Conservation (phyloP, 2,113 vertebrate genomes). For the Petrocephalus zakoni region DNA sequence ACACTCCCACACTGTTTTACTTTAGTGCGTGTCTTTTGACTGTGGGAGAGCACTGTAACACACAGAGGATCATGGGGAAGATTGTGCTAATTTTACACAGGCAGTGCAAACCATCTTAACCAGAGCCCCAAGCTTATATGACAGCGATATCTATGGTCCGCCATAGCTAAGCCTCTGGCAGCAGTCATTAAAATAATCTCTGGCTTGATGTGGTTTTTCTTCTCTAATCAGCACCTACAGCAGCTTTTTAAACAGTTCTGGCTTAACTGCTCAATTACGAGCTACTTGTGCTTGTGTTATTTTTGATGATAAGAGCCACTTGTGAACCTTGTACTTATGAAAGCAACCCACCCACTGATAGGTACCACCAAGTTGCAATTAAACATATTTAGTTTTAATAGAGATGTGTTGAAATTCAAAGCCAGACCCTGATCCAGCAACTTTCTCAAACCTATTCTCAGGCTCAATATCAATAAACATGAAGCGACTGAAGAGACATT, state of each 20-base stretch:
- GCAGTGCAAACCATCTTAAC: background rate
- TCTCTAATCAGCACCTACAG: background rate
- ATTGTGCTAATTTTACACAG: background rate
- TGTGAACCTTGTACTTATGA: background rate
- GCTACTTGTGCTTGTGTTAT: background rate
- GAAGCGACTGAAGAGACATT: background rate
- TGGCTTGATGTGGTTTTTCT: background rate
- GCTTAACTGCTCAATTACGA: background rate
- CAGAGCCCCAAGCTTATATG: background rate
- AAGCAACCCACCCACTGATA: background rate
- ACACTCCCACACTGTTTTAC: background rate
- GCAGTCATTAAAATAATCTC: slow-evolving; percentile 7
- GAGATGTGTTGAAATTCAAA: background rate
- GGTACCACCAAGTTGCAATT: background rate
- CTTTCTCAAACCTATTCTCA: background rate
- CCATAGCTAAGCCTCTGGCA: background rate
- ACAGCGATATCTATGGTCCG: background rate
- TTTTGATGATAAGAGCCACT: background rate
- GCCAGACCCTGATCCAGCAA: background rate
- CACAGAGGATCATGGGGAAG: background rate
- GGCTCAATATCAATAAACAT: background rate
- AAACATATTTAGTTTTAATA: background rate
- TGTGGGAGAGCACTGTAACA: background rate
- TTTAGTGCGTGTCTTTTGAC: background rate
- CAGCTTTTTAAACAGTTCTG: slow-evolving; percentile 3